Percentiles rank a stretch among this genome's conserved stretches.
phyloP scores from a whole-genome alignment of 2,113 vertebrate species.

The Toxotes jaculatrix region DNA sequence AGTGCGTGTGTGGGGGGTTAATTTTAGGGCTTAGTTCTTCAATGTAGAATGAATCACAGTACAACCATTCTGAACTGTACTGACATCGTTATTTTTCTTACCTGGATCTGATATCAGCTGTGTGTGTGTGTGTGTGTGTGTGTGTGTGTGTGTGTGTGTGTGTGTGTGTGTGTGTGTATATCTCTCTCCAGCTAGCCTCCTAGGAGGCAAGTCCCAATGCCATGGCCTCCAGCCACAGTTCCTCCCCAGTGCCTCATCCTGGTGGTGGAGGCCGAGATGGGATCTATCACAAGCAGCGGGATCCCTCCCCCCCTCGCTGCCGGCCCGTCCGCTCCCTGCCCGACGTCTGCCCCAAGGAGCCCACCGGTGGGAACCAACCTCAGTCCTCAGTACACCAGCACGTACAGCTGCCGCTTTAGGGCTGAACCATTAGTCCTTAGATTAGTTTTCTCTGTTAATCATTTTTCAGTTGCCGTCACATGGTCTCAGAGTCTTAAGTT shows the following conservation, averaged over 20 bases:
- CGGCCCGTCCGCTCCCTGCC: slow-evolving; percentile 89
- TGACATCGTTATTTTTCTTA: too few species aligned
- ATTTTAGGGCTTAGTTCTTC: too few species aligned
- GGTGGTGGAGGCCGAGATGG: slow-evolving; percentile 87
- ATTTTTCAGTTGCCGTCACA: too few species aligned
- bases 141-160: neutral
- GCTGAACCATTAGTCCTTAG: too few species aligned
- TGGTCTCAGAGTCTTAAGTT: too few species aligned
- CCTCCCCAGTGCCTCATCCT: slow-evolving; percentile 90
- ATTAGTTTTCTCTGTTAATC: too few species aligned
- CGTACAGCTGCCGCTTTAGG: too few species aligned
- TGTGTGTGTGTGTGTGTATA: slow-evolving; percentile 19
- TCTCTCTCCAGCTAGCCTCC: slow-evolving; percentile 82
- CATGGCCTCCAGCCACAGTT: slow-evolving; percentile 96
- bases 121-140: neutral
- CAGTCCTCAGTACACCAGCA: neutral
- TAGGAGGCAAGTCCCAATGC: slow-evolving; percentile 88
- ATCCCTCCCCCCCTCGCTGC: slow-evolving; percentile 80
- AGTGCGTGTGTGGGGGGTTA: too few species aligned
- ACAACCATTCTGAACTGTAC: too few species aligned
- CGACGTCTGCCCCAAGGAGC: slow-evolving; percentile 97
- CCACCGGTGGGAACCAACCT: slow-evolving; percentile 83
- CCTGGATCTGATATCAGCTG: neutral
- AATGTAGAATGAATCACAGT: too few species aligned
- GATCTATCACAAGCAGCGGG: slow-evolving; percentile 91